Percentiles rank a stretch among this genome's conserved stretches.
phyloP scores from a whole-genome alignment of 2,797 vertebrate genomes.

The Chiropotes sagulatus region DNA sequence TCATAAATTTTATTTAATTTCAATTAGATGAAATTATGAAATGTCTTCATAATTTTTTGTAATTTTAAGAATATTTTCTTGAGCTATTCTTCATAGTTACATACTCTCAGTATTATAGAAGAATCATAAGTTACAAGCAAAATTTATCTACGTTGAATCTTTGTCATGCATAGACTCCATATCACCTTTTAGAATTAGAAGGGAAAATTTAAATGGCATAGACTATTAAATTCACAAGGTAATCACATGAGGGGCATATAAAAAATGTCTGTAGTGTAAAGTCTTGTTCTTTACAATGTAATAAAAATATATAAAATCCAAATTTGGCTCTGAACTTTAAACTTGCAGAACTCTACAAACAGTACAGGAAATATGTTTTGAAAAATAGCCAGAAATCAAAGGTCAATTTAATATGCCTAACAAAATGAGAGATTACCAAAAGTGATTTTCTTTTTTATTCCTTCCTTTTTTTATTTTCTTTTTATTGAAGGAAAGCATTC shows the following conservation, averaged over 20 bases:
- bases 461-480: background rate
- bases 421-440: constrained; percentile 59
- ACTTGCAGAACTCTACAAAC: constrained; percentile 20
- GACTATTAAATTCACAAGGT: constrained; percentile 51
- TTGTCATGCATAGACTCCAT: background rate
- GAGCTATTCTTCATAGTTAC: constrained; percentile 31
- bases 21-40: no score
- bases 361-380: constrained; percentile 56
- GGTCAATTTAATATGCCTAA: constrained; percentile 61
- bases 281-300: constrained; percentile 24
- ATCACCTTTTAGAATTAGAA: constrained; percentile 55
- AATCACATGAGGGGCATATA: background rate
- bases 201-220: background rate
- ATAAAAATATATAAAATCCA: constrained; percentile 33
- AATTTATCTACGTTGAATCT: constrained; percentile 49
- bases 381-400: constrained; percentile 63
- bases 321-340: constrained; percentile 56
- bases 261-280: background rate
- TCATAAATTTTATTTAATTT: no score
- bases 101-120: background rate
- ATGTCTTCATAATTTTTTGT: background rate
- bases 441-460: constrained; percentile 17
- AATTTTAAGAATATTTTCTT: constrained; percentile 41
- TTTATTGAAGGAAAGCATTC: constrained; percentile 56
- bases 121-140: constrained; percentile 57